These are phyloP conservation scores for Poicephalus meyeri DNA, from an alignment of 2,113 vertebrate species.

Conservation along the genomic window DNA sequence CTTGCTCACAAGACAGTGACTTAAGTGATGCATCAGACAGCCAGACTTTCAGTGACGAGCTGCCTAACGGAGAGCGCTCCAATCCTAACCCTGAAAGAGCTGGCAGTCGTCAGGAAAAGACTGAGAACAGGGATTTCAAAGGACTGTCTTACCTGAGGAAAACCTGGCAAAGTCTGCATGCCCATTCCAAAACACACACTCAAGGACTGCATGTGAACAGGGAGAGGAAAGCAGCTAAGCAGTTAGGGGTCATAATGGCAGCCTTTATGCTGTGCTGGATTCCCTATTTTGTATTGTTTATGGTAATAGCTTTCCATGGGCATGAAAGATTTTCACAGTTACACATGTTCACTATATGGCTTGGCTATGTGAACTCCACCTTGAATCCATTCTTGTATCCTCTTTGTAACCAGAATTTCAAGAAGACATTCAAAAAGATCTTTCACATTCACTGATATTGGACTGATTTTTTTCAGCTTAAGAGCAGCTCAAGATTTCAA, in stretches of 20 bases:
- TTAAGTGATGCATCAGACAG: slow-evolving; percentile 66
- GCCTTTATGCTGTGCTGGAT: slow-evolving; percentile 95
- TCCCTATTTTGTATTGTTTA: slow-evolving; percentile 92
- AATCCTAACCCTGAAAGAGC: background rate
- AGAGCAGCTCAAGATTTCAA: background rate
- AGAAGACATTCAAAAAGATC: slow-evolving; percentile 91
- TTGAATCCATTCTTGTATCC: slow-evolving; percentile 96
- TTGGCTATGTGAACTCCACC: slow-evolving; percentile 95
- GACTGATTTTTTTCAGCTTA: background rate
- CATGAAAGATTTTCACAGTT: slow-evolving; percentile 73
- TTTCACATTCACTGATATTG: slow-evolving; percentile 69
- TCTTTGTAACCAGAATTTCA: slow-evolving; percentile 94
- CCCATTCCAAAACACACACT: slow-evolving; percentile 74
- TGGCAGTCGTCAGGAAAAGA: background rate
- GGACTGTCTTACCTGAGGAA: slow-evolving; percentile 77
- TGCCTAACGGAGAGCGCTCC: background rate
- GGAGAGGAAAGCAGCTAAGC: slow-evolving; percentile 91
- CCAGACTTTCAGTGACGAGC: slow-evolving; percentile 68
- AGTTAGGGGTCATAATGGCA: slow-evolving; percentile 91
- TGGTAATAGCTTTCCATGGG: slow-evolving; percentile 87
- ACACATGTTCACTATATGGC: slow-evolving; percentile 94
- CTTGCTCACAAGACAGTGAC: slow-evolving; percentile 61
- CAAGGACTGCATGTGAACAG: slow-evolving; percentile 80
- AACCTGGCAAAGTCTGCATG: slow-evolving; percentile 83
- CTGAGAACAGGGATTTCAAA: background rate